phyloP scores from a whole-genome alignment of 2,888 invertebrate genomes.

The Stegophylla sp. region DNA sequence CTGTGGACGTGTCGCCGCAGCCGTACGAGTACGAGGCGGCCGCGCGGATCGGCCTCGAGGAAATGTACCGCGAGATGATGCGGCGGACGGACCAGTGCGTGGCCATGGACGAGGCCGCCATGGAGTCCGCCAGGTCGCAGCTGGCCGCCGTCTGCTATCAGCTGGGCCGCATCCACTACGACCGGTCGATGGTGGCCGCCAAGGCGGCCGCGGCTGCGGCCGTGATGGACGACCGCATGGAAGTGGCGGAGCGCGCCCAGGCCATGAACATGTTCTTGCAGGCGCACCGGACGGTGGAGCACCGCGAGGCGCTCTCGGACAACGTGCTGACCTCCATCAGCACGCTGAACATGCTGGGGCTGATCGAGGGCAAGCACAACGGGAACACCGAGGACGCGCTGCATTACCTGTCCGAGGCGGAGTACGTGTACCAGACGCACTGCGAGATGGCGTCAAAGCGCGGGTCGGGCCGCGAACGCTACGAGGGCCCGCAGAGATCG shows the following conservation, averaged over 20 bases:
- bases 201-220: too few relatives aligned
- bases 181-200: too few relatives aligned
- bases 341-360: conserved; percentile 1
- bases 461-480: too few relatives aligned
- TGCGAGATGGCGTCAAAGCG: too few relatives aligned
- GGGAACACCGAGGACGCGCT: not conserved
- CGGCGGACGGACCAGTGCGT: too few relatives aligned
- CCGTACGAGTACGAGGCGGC: not conserved
- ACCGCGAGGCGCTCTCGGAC: not conserved
- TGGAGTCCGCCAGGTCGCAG: not conserved
- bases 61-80: not conserved
- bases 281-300: not conserved
- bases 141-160: conserved; percentile 3
- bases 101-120: not conserved
- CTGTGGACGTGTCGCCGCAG: not conserved
- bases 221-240: too few relatives aligned
- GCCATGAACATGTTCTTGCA: not conserved
- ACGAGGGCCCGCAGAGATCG: too few relatives aligned
- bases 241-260: too few relatives aligned
- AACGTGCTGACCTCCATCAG: conserved; percentile 4
- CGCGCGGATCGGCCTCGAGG: not conserved
- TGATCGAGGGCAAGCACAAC: not conserved
- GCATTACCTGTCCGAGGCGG: not conserved
- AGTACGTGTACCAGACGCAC: not conserved
- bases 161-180: not conserved